Evolutionary conservation across 2,888 invertebrate genomes (phyloP).

Genomic region (Chaetoderma sp.): DNA sequence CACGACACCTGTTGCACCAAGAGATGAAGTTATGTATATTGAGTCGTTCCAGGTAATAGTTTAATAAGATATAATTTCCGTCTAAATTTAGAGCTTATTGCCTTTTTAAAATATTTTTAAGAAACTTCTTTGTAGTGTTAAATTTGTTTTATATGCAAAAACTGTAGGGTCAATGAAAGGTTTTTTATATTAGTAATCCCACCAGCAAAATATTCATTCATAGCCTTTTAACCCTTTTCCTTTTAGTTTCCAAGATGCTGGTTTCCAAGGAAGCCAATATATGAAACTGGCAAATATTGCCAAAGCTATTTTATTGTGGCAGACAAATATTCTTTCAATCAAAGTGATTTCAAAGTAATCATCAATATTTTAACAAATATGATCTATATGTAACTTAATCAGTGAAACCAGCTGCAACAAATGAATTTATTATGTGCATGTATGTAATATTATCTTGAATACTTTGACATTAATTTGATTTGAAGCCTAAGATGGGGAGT

Average conservation of each 20-base stretch:
- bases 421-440: too few species aligned
- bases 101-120: not conserved
- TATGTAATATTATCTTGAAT: too few species aligned
- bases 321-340: too few species aligned
- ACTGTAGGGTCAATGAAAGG: not conserved
- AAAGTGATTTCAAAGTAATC: too few species aligned
- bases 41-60: conserved; percentile 59
- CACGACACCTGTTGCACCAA: conserved; percentile 60
- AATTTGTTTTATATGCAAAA: too few species aligned
- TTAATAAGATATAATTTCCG: not conserved
- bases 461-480: too few species aligned
- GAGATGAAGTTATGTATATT: conserved; percentile 62
- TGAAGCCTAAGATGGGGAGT: too few species aligned
- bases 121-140: not conserved
- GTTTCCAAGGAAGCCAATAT: not conserved
- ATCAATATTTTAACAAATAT: too few species aligned
- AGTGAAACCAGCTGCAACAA: too few species aligned
- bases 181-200: not conserved
- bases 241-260: not conserved
- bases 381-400: too few species aligned
- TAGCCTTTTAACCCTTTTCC: not conserved
- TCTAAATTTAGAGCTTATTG: not conserved
- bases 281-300: too few species aligned
- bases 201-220: not conserved
- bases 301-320: too few species aligned